Conservation (phyloP, 2,113 vertebrate species). For the Lipotes vexillifer region DNA sequence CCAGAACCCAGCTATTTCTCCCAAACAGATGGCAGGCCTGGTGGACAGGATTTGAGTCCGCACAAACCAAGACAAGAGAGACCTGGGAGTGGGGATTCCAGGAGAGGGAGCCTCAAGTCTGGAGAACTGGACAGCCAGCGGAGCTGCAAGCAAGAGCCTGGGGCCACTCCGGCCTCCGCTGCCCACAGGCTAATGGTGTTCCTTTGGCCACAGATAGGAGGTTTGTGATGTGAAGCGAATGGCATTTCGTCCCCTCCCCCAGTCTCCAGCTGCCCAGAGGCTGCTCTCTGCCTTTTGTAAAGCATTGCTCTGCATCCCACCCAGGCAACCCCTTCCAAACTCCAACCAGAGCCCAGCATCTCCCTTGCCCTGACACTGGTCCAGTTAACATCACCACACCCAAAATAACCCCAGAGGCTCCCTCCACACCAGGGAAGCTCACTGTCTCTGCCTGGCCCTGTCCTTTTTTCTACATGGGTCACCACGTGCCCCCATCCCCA, state of each 20-base stretch:
- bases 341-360: not conserved
- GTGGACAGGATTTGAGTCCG: constrained; percentile 38
- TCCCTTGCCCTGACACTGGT: not conserved
- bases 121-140: not conserved
- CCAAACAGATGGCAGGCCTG: constrained; percentile 8
- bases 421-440: not conserved
- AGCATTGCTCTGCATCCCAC: not conserved
- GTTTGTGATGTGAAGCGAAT: not conserved
- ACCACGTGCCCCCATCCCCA: not conserved
- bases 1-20: not conserved
- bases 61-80: not conserved
- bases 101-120: not conserved
- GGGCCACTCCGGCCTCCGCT: not conserved
- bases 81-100: not conserved
- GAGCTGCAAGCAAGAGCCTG: not conserved
- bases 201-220: constrained; percentile 18
- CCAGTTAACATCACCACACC: not conserved
- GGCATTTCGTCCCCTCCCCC: not conserved
- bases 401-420: not conserved
- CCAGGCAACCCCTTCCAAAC: not conserved
- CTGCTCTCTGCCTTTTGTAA: not conserved
- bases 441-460: not conserved
- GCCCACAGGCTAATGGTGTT: not conserved
- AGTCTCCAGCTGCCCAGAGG: not conserved
- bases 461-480: not conserved